phyloP scores from a whole-genome alignment of 1,140 invertebrate species.

The Drosophila auraria region DNA sequence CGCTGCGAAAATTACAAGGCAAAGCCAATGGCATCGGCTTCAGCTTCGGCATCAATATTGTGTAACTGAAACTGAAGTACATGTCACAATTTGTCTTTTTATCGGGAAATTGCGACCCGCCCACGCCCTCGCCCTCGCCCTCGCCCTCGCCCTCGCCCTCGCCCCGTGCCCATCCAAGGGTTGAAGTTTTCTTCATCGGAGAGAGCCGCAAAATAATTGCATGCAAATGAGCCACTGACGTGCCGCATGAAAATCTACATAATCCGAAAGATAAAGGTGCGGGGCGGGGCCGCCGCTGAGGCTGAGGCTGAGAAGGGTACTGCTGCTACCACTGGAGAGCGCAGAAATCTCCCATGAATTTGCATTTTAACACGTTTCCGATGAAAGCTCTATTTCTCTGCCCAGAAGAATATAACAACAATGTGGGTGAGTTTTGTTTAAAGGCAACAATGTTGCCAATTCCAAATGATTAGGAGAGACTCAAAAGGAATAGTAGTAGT shows the following conservation, averaged over 20 bases:
- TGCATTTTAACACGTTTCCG: conserved; percentile 52
- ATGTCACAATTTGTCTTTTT: conserved; percentile 60
- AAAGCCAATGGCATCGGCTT: conserved; percentile 50
- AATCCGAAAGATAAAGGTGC: conserved; percentile 4
- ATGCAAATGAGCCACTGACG: conserved; percentile 71
- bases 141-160: no score
- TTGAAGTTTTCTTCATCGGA: conserved; percentile 18
- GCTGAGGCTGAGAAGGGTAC: neutral
- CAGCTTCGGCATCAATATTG: conserved; percentile 22
- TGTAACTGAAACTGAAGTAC: conserved; percentile 70
- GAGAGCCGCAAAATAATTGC: conserved; percentile 66
- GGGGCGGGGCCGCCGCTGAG: neutral
- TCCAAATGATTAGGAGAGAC: neutral
- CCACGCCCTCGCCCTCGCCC: neutral
- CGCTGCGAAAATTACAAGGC: conserved; percentile 62
- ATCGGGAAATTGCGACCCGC: conserved; percentile 6
- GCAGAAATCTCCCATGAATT: conserved; percentile 29
- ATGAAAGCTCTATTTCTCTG: conserved; percentile 10
- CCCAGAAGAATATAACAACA: conserved; percentile 5
- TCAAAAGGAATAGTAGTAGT: neutral
- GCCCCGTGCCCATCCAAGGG: conserved; percentile 18
- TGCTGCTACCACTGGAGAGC: neutral
- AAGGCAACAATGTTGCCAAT: conserved; percentile 7
- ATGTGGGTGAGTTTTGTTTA: neutral
- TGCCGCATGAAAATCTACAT: conserved; percentile 49